Conservation (phyloP, 2,797 vertebrate species). For the Ctenopoma kingsleyae region DNA sequence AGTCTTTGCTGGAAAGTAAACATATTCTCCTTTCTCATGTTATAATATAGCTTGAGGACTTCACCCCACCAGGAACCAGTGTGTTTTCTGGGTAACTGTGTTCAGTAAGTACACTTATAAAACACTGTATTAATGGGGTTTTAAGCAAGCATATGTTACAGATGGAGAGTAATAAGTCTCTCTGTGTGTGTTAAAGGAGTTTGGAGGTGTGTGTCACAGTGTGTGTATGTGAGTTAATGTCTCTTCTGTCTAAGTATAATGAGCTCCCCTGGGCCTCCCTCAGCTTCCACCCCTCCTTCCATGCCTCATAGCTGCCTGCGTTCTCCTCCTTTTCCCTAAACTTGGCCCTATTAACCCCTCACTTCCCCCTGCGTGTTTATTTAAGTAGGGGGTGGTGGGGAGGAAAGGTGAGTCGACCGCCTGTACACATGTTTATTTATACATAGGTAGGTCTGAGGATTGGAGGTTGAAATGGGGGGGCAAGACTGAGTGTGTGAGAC, state of each 20-base stretch:
- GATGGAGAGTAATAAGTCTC: conserved; percentile 70
- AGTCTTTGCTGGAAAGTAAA: conserved; percentile 7
- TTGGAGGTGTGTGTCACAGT: conserved; percentile 55
- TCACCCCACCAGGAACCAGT: conserved; percentile 41
- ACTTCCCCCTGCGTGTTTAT: conserved; percentile 73
- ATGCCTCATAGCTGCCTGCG: conserved; percentile 35
- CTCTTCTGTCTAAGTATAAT: conserved; percentile 76
- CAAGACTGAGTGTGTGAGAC: conserved; percentile 17
- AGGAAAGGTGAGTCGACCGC: conserved; percentile 65
- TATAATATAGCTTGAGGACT: conserved; percentile 29
- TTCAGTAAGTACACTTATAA: conserved; percentile 67
- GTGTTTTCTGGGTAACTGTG: conserved; percentile 56
- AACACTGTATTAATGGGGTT: conserved; percentile 68
- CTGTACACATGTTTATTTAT: conserved; percentile 76
- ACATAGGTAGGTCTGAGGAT: conserved; percentile 32
- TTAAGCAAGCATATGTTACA: conserved; percentile 60
- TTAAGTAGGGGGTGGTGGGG: conserved; percentile 57
- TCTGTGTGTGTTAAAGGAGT: conserved; percentile 69
- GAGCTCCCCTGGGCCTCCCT: conserved; percentile 75
- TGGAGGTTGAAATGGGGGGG: conserved; percentile 33
- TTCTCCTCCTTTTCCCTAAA: conserved; percentile 66
- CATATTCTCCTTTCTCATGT: conserved; percentile 25
- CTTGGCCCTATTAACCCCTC: conserved; percentile 80
- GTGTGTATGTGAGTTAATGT: conserved; percentile 63
- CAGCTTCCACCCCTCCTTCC: conserved; percentile 57